Percentiles rank a stretch among this genome's conserved stretches.
These are phyloP conservation scores for Natator depressus DNA, from an alignment of 2,113 vertebrate genomes.

Conservation along the genomic window DNA sequence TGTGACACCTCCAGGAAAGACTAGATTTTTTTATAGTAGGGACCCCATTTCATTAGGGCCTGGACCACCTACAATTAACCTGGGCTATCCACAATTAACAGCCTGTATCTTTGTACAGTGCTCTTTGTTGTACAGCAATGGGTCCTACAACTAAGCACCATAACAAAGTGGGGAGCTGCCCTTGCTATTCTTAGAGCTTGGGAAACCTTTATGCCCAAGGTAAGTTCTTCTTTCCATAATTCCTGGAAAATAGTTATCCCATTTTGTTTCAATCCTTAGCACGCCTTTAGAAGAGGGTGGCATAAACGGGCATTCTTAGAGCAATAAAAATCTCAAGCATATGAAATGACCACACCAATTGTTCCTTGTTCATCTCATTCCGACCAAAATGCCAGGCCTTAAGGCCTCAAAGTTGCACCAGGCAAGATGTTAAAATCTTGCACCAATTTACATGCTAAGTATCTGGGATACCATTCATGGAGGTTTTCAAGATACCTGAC, in stretches of 20 bases:
- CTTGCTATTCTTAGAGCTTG: not conserved
- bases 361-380: not conserved
- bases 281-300: not conserved
- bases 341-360: not conserved
- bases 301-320: not conserved
- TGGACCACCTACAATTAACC: not conserved
- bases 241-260: not conserved
- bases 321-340: not conserved
- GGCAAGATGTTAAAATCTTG: not conserved
- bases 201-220: not conserved
- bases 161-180: not conserved
- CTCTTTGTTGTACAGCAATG: not conserved
- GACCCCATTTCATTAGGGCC: not conserved
- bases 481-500: not conserved
- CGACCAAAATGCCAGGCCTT: not conserved
- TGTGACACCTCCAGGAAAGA: not conserved
- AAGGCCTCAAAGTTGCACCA: not conserved
- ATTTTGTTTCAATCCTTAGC: not conserved
- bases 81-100: not conserved
- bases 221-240: not conserved
- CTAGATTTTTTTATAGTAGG: not conserved
- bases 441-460: not conserved
- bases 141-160: not conserved
- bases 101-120: not conserved
- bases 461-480: not conserved